Evolutionary conservation across 2,797 vertebrate species (phyloP).

Genomic region (Dendrocincla tyrannina): DNA sequence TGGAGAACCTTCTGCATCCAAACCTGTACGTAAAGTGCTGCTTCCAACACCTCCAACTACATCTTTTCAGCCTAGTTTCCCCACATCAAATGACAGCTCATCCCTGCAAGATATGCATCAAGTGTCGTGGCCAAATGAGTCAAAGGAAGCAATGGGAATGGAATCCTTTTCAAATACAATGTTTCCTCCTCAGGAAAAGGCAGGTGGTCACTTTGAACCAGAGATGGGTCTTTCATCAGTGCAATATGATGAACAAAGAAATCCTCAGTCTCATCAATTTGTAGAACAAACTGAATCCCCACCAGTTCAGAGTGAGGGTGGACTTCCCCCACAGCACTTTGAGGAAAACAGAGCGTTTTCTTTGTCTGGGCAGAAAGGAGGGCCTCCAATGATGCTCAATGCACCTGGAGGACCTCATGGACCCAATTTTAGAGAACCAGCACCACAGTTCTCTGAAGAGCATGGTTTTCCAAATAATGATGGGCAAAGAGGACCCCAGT

Average conservation of each 20-base stretch:
- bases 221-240: constrained; percentile 44
- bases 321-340: constrained; percentile 58
- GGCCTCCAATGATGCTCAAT: constrained; percentile 72
- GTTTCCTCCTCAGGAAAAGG: constrained; percentile 67
- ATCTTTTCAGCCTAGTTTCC: constrained; percentile 73
- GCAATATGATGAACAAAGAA: constrained; percentile 68
- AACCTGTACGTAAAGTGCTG: constrained; percentile 79
- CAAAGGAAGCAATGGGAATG: constrained; percentile 47
- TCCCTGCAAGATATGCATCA: constrained; percentile 51
- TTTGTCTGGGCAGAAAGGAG: constrained; percentile 73
- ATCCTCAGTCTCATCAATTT: constrained; percentile 52
- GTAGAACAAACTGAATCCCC: constrained; percentile 47
- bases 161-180: constrained; percentile 58
- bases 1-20: constrained; percentile 68
- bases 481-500: constrained; percentile 79
- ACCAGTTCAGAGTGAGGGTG: constrained; percentile 44
- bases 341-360: constrained; percentile 55
- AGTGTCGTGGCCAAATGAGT: constrained; percentile 48
- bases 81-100: constrained; percentile 51
- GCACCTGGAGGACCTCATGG: constrained; percentile 71
- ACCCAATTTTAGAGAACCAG: constrained; percentile 75
- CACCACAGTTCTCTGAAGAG: constrained; percentile 76
- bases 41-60: constrained; percentile 76
- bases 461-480: constrained; percentile 70
- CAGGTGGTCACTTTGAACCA: constrained; percentile 44